Evolutionary conservation across 2,113 vertebrate genomes (phyloP).

Genomic region (Leptodactylus fuscus): DNA sequence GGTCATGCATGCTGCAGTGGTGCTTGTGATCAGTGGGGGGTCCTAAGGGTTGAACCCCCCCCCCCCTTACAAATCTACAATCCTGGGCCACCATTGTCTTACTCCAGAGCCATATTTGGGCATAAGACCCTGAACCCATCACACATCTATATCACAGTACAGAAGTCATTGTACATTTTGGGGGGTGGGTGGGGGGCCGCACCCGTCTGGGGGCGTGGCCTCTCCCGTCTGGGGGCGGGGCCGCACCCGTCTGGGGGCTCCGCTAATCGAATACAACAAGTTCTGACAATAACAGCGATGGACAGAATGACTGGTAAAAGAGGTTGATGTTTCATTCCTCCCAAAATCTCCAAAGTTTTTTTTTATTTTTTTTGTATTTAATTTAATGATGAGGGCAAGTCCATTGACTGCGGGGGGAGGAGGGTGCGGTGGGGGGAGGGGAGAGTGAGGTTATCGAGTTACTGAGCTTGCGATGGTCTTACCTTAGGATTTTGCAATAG

Average conservation of each 20-base stretch:
- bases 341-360: conserved; percentile 67
- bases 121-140: background rate
- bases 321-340: conserved; percentile 67
- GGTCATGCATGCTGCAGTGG: no score
- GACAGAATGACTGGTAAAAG: conserved; percentile 65
- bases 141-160: background rate
- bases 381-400: conserved; percentile 73
- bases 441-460: conserved; percentile 89
- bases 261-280: background rate
- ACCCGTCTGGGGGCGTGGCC: no score
- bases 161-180: background rate
- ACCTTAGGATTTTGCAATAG: conserved; percentile 99
- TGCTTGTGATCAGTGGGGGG: no score
- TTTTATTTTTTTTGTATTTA: no score
- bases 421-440: conserved; percentile 84
- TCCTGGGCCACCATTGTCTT: no score
- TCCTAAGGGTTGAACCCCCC: no score
- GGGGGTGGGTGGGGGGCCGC: no score
- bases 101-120: no score
- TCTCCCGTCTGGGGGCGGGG: no score
- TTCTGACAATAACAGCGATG: conserved; percentile 61
- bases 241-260: no score
- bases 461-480: conserved; percentile 95
- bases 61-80: no score
- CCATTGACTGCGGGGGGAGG: conserved; percentile 77